These are phyloP conservation scores for Crypturellus undulatus DNA, from an alignment of 2,113 vertebrate species.

Conservation along the genomic window DNA sequence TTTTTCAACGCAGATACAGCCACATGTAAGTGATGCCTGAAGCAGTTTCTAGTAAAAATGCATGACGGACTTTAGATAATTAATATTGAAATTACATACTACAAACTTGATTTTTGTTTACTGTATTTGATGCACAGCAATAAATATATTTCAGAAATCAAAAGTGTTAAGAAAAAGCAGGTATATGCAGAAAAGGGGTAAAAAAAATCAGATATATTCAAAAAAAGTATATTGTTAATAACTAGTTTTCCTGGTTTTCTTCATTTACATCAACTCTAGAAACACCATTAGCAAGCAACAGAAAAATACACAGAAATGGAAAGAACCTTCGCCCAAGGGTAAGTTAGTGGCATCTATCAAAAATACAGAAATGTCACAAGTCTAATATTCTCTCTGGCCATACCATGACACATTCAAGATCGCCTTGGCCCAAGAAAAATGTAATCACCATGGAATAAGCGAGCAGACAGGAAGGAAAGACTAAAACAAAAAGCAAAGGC, in stretches of 20 bases:
- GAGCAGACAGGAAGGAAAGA: neutral
- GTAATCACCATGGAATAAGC: accelerated
- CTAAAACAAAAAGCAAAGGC: neutral
- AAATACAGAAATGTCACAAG: neutral
- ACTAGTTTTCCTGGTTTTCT: neutral
- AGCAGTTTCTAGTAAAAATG: neutral
- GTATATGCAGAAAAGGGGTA: neutral
- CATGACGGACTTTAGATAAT: neutral
- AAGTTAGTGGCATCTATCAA: neutral
- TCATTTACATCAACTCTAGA: neutral
- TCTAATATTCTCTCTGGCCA: neutral
- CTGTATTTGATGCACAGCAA: neutral
- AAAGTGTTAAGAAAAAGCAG: neutral
- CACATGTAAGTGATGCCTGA: neutral
- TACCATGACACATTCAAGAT: neutral
- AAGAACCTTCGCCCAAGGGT: neutral
- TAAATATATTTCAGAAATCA: neutral
- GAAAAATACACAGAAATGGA: neutral
- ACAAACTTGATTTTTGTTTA: neutral
- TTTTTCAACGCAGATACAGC: constrained; percentile 6
- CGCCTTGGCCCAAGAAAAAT: neutral
- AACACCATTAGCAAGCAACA: neutral
- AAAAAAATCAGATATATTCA: neutral
- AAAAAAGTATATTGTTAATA: neutral
- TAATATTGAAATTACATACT: neutral